These are phyloP conservation scores for Columba guinea DNA, from an alignment of 2,797 vertebrate genomes.

Conservation along the genomic window DNA sequence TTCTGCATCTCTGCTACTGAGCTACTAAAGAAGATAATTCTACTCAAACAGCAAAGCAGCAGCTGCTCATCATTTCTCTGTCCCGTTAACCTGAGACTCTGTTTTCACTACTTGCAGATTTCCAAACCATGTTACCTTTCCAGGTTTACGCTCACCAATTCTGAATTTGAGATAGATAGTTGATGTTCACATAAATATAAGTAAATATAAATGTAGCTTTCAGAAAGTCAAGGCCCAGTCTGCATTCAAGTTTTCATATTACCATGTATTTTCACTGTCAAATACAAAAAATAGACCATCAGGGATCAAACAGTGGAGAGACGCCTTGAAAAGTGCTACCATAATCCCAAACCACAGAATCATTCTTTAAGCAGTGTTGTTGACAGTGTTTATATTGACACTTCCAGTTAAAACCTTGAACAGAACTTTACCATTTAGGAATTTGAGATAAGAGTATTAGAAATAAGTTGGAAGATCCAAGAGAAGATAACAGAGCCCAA, in stretches of 20 bases:
- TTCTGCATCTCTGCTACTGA: background rate
- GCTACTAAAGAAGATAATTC: background rate
- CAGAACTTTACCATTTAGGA: background rate
- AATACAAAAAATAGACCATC: background rate
- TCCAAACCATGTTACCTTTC: background rate
- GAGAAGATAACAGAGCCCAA: background rate
- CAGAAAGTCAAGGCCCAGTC: background rate
- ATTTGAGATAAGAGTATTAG: background rate
- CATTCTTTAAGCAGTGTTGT: background rate
- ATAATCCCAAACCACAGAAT: background rate
- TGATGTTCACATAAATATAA: background rate
- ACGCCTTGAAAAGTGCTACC: background rate
- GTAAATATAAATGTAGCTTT: background rate
- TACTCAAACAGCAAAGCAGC: background rate
- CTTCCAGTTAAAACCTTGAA: background rate
- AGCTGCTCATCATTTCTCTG: background rate
- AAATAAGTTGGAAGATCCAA: background rate
- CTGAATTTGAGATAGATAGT: background rate
- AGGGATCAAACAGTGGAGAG: background rate
- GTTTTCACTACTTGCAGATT: background rate
- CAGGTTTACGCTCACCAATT: background rate
- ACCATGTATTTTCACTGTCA: background rate
- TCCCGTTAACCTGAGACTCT: background rate
- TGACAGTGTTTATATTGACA: background rate
- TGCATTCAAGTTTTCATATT: background rate